These are phyloP conservation scores for Ophioninae sp. DNA, from an alignment of 2,888 invertebrate genomes.

Conservation along the genomic window DNA sequence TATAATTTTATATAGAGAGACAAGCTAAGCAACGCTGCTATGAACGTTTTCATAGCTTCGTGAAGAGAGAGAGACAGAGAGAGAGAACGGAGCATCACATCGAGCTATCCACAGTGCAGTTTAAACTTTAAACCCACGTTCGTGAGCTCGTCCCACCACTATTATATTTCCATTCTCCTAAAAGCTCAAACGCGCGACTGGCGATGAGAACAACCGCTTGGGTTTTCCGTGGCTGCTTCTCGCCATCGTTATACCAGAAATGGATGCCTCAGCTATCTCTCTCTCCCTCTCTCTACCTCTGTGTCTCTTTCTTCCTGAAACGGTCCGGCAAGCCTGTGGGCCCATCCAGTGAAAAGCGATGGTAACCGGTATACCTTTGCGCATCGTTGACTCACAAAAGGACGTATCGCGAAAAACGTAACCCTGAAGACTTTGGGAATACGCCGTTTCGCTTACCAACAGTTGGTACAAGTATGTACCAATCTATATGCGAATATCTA, in stretches of 20 bases:
- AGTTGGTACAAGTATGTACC: not conserved
- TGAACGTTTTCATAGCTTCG: slow-evolving; percentile 27
- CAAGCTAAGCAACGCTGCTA: slow-evolving; percentile 38
- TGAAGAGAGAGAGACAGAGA: not conserved
- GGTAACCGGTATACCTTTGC: slow-evolving; percentile 3
- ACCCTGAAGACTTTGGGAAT: not conserved
- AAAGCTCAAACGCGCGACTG: slow-evolving; percentile 39
- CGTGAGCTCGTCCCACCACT: slow-evolving; percentile 47
- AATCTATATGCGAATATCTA: not conserved
- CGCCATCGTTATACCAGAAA: slow-evolving; percentile 36
- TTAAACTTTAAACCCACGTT: slow-evolving; percentile 54
- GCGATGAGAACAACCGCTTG: slow-evolving; percentile 47
- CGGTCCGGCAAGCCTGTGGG: slow-evolving; percentile 20
- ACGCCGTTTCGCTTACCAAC: not conserved
- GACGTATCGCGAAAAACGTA: not conserved
- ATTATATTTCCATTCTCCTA: slow-evolving; percentile 57
- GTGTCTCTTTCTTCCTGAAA: slow-evolving; percentile 9
- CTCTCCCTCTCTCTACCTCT: slow-evolving; percentile 3
- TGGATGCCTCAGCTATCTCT: slow-evolving; percentile 38
- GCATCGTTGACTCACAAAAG: not conserved
- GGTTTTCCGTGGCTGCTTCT: slow-evolving; percentile 11
- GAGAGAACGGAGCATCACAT: not conserved
- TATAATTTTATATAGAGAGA: slow-evolving; percentile 40
- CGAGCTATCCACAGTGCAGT: slow-evolving; percentile 41
- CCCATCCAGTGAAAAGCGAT: not conserved